A percentile compares a stretch with the other conserved stretches of the same genome.
These are phyloP conservation scores for Nemapogon koenigi DNA, from an alignment of 2,888 invertebrate species.

Conservation along the genomic window DNA sequence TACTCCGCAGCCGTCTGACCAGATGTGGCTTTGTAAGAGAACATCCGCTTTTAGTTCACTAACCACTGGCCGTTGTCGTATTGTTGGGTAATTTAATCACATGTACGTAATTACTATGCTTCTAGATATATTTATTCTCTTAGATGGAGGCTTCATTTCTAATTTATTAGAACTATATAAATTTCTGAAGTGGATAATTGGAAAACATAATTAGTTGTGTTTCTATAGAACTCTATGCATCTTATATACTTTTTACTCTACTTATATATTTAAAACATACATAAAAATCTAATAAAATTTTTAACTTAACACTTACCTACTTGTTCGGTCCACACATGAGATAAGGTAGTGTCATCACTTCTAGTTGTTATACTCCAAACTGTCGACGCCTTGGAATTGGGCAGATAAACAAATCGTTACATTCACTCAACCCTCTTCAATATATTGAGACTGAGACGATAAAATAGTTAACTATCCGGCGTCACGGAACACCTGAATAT, in stretches of 20 bases:
- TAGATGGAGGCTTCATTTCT: too few species aligned
- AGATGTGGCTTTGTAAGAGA: slow-evolving; percentile 40
- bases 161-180: too few species aligned
- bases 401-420: slow-evolving; percentile 54
- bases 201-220: too few species aligned
- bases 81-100: too few species aligned
- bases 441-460: slow-evolving; percentile 52
- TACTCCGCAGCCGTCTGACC: slow-evolving; percentile 31
- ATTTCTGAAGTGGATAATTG: too few species aligned
- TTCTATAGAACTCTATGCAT: too few species aligned
- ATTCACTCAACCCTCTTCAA: slow-evolving; percentile 41
- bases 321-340: slow-evolving; percentile 24
- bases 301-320: slow-evolving; percentile 50
- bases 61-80: too few species aligned
- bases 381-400: slow-evolving; percentile 45
- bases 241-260: too few species aligned
- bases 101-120: too few species aligned
- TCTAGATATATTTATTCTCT: too few species aligned
- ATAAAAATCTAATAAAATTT: background rate
- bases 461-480: slow-evolving; percentile 58
- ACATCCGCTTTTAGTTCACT: too few species aligned
- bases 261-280: too few species aligned
- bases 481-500: slow-evolving; percentile 55
- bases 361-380: slow-evolving; percentile 12
- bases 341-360: slow-evolving; percentile 10